Base-by-base conservation (phyloP, 2,113 vertebrate genomes). In the Tragelaphus imberbis region DNA sequence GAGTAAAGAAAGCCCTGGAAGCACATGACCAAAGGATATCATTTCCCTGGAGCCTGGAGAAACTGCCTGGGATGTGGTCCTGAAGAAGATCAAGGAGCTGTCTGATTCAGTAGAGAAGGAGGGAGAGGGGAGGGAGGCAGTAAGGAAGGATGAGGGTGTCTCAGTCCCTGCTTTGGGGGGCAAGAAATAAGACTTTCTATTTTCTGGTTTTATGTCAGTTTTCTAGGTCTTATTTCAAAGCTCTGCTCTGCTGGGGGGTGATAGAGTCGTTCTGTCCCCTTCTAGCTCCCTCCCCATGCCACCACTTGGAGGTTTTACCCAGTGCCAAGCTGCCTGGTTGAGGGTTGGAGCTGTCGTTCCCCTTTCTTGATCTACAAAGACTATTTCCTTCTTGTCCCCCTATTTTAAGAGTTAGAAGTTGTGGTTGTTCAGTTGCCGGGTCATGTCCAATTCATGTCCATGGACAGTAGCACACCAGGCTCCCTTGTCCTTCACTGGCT, bases 21-120 rank as follows among this genome's bases (percentile, higher is more conserved):
- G 21, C 47, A 19, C 8, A 2, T 65, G 77, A 77, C 51, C 77
- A 28, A 30, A 84, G 30, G 90, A 93, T 16, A 40, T 94, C 82
- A 96, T 84, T 6, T 0, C 14, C 19, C 40, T 97, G 90, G 23
- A 47, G 25, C 49, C 89, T 14, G 96, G 71, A 51, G 84, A 36
- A 23, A 87, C 90, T 25, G 15, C 55, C n/a, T 7, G 16, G 77
- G 51, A 97, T 11, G 14, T 89, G 44, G 56, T 86, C 55, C 88
- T 89, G 82, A 56, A 28, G 89, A 97, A 80, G 89, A 92, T 96
- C 53, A 17, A 28, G 65, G 81, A 95, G 7, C 75, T 97, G 36
- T 93, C 82, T 1, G 19, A 55, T 5, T 84, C 1, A 0, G 90
- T 96, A 71, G n/a, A 75, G n/a, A 59, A 80, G 36, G 33, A 11